Evolutionary conservation across 2,797 vertebrate genomes (phyloP).

Genomic region (Monodelphis domestica): DNA sequence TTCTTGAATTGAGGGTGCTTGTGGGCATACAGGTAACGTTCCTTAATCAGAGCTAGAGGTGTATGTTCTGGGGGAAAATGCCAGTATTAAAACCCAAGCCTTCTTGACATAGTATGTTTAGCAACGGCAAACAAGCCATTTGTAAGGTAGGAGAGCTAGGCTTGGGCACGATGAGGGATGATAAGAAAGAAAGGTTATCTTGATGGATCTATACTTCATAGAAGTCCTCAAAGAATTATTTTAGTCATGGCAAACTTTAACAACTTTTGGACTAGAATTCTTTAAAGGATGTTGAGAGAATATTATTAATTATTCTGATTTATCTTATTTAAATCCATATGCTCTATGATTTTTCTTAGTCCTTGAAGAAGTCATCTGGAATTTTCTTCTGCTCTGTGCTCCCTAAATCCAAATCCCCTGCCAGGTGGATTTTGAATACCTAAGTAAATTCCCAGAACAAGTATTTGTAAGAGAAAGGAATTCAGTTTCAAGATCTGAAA

Average conservation of each 20-base stretch:
- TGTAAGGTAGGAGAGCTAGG: no score
- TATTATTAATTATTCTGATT: background rate
- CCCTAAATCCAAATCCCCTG: background rate
- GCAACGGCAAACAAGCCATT: no score
- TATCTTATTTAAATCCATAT: background rate
- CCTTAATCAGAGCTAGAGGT: background rate
- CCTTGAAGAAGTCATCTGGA: background rate
- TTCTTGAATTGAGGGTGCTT: background rate
- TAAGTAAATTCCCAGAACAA: background rate
- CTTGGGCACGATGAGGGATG: no score
- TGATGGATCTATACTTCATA: no score
- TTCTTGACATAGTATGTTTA: no score
- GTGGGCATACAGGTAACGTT: no score
- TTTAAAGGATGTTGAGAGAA: background rate
- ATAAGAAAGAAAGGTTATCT: no score
- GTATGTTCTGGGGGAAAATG: background rate
- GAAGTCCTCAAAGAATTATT: no score
- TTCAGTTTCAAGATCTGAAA: background rate
- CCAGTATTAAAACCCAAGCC: no score
- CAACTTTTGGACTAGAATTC: background rate
- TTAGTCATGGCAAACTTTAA: background rate
- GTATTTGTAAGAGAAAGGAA: background rate
- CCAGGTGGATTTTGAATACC: background rate
- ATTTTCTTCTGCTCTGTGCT: background rate
- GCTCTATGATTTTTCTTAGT: background rate